phyloP scores from a whole-genome alignment of 2,888 invertebrate species.

The Gryllus longicercus region DNA sequence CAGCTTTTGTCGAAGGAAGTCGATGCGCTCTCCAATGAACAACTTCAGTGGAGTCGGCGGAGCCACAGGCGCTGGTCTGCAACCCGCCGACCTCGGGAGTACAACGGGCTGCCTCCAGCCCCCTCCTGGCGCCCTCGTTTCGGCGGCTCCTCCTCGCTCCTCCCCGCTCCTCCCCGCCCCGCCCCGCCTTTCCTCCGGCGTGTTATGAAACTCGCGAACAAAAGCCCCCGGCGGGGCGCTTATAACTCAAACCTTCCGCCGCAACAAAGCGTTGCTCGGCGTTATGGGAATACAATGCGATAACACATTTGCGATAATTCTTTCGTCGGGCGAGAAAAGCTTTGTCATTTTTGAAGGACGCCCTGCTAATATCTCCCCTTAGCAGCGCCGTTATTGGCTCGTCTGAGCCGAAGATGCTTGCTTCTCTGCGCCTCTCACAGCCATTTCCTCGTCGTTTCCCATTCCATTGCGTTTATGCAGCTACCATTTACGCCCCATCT shows the following conservation, averaged over 20 bases:
- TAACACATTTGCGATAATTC: slow-evolving; percentile 8
- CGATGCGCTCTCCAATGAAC: too few species aligned
- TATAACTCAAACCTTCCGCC: not conserved
- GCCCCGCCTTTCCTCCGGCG: not conserved
- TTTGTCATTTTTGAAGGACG: not conserved
- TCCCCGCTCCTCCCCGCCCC: not conserved
- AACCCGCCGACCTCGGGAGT: too few species aligned
- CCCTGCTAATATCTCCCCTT: too few species aligned
- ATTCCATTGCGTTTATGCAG: not conserved
- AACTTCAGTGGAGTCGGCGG: too few species aligned
- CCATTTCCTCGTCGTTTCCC: not conserved
- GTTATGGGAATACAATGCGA: slow-evolving; percentile 10
- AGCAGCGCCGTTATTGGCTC: too few species aligned
- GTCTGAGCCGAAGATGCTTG: too few species aligned
- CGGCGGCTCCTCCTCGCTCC: not conserved
- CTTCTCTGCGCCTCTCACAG: too few species aligned
- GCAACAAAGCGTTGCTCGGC: not conserved
- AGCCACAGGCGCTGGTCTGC: too few species aligned
- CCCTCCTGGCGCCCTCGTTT: too few species aligned
- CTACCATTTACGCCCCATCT: not conserved
- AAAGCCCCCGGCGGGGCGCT: not conserved
- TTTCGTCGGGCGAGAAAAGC: slow-evolving; percentile 7
- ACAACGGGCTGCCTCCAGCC: too few species aligned
- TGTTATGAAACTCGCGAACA: not conserved
- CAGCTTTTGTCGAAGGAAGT: too few species aligned